A percentile compares a stretch with the other conserved stretches of the same genome.
These are phyloP conservation scores for Menidia menidia DNA, from an alignment of 2,797 vertebrate species.

Conservation along the genomic window DNA sequence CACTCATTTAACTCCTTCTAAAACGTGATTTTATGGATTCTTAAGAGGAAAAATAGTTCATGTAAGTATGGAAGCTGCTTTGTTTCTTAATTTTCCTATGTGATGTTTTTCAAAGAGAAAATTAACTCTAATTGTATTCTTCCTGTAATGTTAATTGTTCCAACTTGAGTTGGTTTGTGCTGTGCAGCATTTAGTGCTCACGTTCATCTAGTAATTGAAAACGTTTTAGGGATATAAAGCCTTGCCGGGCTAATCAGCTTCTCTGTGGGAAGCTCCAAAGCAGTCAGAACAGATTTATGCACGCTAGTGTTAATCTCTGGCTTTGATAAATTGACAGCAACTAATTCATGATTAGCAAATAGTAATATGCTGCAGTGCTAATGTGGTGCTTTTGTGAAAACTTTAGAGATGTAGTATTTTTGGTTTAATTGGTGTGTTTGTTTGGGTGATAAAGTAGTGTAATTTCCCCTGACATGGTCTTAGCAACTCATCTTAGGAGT, in stretches of 20 bases:
- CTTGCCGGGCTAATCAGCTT: slow-evolving; percentile 19
- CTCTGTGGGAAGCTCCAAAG: slow-evolving; percentile 20
- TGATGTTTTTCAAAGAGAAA: not conserved
- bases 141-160: not conserved
- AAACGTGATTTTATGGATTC: slow-evolving; percentile 4
- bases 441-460: not conserved
- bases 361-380: slow-evolving; percentile 46
- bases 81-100: not conserved
- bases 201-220: slow-evolving; percentile 20
- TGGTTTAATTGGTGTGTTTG: no score
- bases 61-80: no score
- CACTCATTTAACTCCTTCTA: slow-evolving; percentile 8
- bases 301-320: slow-evolving; percentile 45
- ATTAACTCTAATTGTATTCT: not conserved
- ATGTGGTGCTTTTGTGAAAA: slow-evolving; percentile 21
- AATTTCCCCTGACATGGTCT: not conserved
- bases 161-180: not conserved
- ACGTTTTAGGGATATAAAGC: not conserved
- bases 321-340: slow-evolving; percentile 50
- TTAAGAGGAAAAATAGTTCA: not conserved
- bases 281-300: slow-evolving; percentile 42
- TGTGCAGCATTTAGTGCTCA: slow-evolving; percentile 8
- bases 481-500: not conserved
- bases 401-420: not conserved
- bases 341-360: slow-evolving; percentile 48